Conservation (phyloP, 2,888 invertebrate species). For the Fissipunctia ypsillon region DNA sequence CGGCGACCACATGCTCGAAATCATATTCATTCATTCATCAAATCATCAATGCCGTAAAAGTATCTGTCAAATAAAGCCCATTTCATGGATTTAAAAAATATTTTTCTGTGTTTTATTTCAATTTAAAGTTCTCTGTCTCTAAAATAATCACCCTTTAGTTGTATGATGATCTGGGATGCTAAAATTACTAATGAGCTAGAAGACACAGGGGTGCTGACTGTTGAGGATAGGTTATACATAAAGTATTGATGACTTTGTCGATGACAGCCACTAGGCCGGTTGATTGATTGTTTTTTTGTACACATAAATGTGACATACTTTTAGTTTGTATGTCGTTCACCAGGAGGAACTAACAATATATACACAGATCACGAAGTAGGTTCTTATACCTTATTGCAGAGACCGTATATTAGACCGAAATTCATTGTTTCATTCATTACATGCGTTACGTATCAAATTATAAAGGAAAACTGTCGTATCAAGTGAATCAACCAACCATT, state of each 20-base stretch:
- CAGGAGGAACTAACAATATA: not conserved
- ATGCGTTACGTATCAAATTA: not conserved
- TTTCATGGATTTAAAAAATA: no score
- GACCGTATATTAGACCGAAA: not conserved
- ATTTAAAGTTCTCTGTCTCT: no score
- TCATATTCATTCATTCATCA: no score
- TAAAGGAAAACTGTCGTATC: constrained; percentile 27
- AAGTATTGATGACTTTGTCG: not conserved
- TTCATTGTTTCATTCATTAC: not conserved
- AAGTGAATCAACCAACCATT: constrained; percentile 32
- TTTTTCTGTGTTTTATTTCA: no score
- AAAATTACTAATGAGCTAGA: not conserved
- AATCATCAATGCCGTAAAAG: no score
- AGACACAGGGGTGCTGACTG: not conserved
- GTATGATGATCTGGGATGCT: not conserved
- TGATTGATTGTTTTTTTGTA: not conserved
- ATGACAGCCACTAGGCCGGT: no score
- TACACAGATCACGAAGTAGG: no score
- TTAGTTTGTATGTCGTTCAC: not conserved
- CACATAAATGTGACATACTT: not conserved
- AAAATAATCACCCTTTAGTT: no score
- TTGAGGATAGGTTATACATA: no score
- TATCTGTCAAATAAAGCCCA: no score
- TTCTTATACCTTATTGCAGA: not conserved
- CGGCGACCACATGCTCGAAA: no score